Percentiles rank a stretch among this genome's conserved stretches.
phyloP scores from a whole-genome alignment of 2,888 invertebrate genomes.

The Eulithis prunata region DNA sequence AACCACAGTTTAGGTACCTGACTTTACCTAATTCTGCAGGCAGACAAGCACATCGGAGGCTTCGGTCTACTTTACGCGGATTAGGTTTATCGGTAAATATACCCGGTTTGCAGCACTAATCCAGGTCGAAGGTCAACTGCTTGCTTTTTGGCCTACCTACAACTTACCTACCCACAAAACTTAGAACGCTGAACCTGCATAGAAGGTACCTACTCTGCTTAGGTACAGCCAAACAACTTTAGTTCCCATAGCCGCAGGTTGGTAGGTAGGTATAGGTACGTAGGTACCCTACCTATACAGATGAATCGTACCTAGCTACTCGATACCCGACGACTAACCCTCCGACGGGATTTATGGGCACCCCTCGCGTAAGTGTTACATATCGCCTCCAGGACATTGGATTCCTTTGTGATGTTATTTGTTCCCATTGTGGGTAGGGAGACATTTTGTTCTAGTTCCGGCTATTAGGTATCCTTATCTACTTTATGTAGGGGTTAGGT shows the following conservation, averaged over 20 bases:
- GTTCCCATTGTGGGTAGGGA: slow-evolving; percentile 10
- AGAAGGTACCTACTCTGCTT: neutral
- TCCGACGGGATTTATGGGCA: slow-evolving; percentile 20
- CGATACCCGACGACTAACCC: slow-evolving; percentile 24
- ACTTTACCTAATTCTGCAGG: slow-evolving; percentile 45
- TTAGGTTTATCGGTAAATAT: slow-evolving; percentile 41
- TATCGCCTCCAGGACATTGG: slow-evolving; percentile 14
- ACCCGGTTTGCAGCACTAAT: slow-evolving; percentile 35
- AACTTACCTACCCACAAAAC: no score
- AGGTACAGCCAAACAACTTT: neutral
- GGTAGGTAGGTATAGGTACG: neutral
- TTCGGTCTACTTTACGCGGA: slow-evolving; percentile 37
- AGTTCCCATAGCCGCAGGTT: neutral
- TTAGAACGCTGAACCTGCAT: no score
- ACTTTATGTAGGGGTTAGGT: no score
- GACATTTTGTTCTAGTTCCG: slow-evolving; percentile 2
- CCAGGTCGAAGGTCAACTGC: slow-evolving; percentile 25
- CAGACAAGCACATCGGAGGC: slow-evolving; percentile 41
- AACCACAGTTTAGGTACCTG: no score
- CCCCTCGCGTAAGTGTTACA: slow-evolving; percentile 29
- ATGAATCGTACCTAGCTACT: slow-evolving; percentile 24
- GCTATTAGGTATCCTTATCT: neutral
- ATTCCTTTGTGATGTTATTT: slow-evolving; percentile 22
- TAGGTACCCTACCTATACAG: neutral
- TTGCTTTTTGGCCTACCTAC: slow-evolving; percentile 15